Percentiles rank a stretch among this genome's conserved stretches.
Evolutionary conservation across 2,113 vertebrate genomes (phyloP).

Genomic region (Anthoscopus minutus): DNA sequence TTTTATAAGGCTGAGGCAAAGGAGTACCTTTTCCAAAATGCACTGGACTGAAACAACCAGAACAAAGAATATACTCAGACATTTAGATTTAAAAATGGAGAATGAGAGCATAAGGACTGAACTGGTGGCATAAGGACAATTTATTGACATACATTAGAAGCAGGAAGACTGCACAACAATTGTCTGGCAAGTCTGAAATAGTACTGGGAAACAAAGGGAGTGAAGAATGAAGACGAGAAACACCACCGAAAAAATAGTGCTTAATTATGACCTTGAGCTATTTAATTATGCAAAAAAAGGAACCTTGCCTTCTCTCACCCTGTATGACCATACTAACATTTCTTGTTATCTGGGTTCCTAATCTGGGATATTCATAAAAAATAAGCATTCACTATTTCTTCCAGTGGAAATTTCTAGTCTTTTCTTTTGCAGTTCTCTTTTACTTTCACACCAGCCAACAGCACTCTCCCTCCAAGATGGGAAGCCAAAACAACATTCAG

Average conservation of each 20-base stretch:
- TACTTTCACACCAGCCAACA: background rate
- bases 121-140: background rate
- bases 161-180: background rate
- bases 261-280: background rate
- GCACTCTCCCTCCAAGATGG: background rate
- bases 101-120: background rate
- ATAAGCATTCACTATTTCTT: background rate
- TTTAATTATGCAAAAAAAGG: background rate
- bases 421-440: background rate
- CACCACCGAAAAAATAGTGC: background rate
- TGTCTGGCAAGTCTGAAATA: background rate
- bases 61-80: background rate
- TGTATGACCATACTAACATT: background rate
- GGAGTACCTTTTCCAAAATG: background rate
- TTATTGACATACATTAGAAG: background rate
- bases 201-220: slow-evolving; percentile 8
- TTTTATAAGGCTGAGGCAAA: background rate
- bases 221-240: background rate
- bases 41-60: background rate
- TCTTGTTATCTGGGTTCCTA: background rate
- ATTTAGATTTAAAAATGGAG: background rate
- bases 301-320: background rate
- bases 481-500: background rate
- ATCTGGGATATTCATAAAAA: background rate
- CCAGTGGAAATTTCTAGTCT: background rate